Base-by-base conservation (phyloP, 2,797 vertebrate species). In the Thamnophis elegans region DNA sequence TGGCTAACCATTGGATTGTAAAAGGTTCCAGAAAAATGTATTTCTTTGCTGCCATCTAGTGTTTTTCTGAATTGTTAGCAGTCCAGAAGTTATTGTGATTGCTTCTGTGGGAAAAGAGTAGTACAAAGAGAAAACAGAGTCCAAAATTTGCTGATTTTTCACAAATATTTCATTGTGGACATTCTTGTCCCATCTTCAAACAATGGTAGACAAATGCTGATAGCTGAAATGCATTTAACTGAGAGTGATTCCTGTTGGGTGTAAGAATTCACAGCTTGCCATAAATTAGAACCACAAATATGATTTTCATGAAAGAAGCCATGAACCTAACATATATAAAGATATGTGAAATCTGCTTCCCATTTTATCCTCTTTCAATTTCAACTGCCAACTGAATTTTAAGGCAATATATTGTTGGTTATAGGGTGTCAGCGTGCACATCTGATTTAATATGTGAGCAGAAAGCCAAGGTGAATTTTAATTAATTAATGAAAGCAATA, bases 81-180 rank as follows among this genome's bases (percentile, higher is more conserved):
- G 4, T 36, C 20, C 73, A 47, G 8, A 78, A 42, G 55, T 90
- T 60, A 87, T 88, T 82, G 55, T 13, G 25, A 11, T 88, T 62
- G 11, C 47, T 82, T 60, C 3, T 25, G 26, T 65, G 51, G 25
- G n/a, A 88, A 65, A 18, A 42, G 1, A 16, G n/a, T 42, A 62
- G n/a, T 91, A 26, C 91, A 85, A 88, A 56, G 89, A 94, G 92
- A 59, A 56, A 42, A 56, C 0, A 20, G 25, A 54, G 78, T 85
- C 82, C 89, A 73, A 89, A 94, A 93, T 32, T 68, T 68, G 68
- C 5, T 14, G 56, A 18, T 92, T 93, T 32, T 90, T 89, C 91
- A 42, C 59, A 20, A 89, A 82, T 60, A 36, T 91, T 95, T 51
- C 73, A 95, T 5, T 58, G 54, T 60, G 87, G 68, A 93, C 5